Percentiles rank a stretch among this genome's conserved stretches.
These are phyloP conservation scores for Cheirogaleus medius DNA, from an alignment of 2,113 vertebrate species.

Conservation along the genomic window DNA sequence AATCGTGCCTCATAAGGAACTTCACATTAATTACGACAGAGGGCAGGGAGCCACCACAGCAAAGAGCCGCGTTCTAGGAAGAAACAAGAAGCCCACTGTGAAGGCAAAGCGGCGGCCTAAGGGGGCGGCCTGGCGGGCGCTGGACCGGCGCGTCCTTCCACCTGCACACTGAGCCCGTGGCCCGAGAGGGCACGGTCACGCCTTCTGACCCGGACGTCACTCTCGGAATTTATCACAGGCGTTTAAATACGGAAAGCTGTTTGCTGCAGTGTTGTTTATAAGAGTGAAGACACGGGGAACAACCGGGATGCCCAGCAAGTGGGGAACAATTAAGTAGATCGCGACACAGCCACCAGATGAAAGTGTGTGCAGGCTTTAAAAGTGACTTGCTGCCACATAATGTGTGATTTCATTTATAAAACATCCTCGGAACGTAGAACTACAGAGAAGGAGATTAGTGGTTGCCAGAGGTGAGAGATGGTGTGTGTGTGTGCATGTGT, in stretches of 20 bases:
- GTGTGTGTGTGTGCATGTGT: too few species aligned
- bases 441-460: neutral
- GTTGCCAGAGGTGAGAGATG: neutral
- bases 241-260: neutral
- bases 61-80: neutral
- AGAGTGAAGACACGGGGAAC: neutral
- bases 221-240: neutral
- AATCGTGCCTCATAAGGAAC: neutral
- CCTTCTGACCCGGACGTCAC: neutral
- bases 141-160: fast-evolving
- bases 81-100: neutral
- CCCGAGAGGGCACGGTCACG: too few species aligned
- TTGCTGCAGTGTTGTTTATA: neutral
- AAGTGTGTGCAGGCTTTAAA: too few species aligned
- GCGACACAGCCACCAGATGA: fast-evolving
- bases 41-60: neutral
- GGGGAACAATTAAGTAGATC: neutral
- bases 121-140: fast-evolving
- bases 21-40: neutral
- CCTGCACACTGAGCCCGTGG: neutral
- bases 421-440: neutral
- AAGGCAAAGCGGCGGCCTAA: neutral
- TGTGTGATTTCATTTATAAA: neutral
- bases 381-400: too few species aligned
- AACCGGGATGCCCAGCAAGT: neutral